These are phyloP conservation scores for Bombus difficillimus DNA, from an alignment of 1,140 invertebrate species.

Conservation along the genomic window DNA sequence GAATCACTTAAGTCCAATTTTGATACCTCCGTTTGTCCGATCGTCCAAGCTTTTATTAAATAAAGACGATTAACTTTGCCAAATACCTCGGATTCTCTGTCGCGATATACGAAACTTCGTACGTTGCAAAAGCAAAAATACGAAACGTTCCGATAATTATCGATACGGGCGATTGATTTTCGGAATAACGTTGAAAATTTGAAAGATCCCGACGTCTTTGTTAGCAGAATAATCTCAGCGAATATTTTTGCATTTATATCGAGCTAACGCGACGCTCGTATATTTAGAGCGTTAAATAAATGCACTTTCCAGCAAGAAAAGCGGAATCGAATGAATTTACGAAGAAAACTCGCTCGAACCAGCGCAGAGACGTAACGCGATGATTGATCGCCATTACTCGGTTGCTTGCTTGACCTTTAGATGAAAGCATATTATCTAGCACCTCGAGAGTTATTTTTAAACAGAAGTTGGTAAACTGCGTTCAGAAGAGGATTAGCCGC, in stretches of 20 bases:
- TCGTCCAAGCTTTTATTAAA: not conserved
- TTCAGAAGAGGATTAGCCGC: conserved; percentile 13
- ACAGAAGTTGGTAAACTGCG: conserved; percentile 6
- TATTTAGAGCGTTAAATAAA: not conserved
- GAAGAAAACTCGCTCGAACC: not conserved
- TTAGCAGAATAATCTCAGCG: not conserved
- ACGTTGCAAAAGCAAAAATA: too few relatives aligned
- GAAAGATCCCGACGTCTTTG: not conserved
- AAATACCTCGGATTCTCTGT: too few relatives aligned
- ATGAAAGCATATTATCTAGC: conserved; percentile 6
- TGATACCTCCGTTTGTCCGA: not conserved
- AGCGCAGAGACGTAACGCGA: not conserved
- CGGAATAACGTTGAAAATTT: not conserved
- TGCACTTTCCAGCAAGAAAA: not conserved
- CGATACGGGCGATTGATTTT: not conserved
- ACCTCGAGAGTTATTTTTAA: conserved; percentile 8
- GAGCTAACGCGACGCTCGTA: not conserved
- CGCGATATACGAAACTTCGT: too few relatives aligned
- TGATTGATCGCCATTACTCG: conserved; percentile 20
- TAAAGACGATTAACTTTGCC: too few relatives aligned
- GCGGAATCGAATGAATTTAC: not conserved
- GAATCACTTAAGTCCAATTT: not conserved
- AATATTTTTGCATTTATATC: not conserved
- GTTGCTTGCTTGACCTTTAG: conserved; percentile 16
- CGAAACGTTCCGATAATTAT: too few relatives aligned